These are phyloP conservation scores for Glaucopsyche alexis DNA, from an alignment of 2,888 invertebrate species.

Conservation along the genomic window DNA sequence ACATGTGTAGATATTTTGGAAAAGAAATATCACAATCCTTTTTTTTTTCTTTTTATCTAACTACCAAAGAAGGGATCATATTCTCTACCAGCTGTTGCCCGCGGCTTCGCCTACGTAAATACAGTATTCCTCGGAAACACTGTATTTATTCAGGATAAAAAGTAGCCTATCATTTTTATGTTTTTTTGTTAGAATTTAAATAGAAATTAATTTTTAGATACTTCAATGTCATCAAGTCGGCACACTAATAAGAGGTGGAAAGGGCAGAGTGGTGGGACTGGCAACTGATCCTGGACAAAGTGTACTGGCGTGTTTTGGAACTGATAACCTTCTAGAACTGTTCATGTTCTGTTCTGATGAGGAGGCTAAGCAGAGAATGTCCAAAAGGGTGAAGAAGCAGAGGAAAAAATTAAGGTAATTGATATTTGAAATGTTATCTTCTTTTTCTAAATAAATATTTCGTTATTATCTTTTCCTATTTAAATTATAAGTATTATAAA, in stretches of 20 bases:
- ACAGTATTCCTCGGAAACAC: no score
- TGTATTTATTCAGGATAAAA: no score
- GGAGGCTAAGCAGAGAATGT: constrained; percentile 84
- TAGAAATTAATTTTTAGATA: constrained; percentile 47
- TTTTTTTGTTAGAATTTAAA: background rate
- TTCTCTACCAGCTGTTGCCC: no score
- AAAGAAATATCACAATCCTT: no score
- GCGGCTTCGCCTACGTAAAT: no score
- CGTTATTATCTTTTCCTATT: no score
- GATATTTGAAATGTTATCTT: constrained; percentile 22
- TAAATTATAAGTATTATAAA: no score
- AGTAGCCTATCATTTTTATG: no score
- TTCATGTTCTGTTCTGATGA: constrained; percentile 89
- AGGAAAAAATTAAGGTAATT: constrained; percentile 79
- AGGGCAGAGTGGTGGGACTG: constrained; percentile 89
- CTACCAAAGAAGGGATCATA: no score
- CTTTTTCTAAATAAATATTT: no score
- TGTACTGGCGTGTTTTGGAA: constrained; percentile 90
- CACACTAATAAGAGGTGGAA: constrained; percentile 87
- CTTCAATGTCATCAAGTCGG: constrained; percentile 89
- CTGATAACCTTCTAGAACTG: constrained; percentile 89
- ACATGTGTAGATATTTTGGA: no score
- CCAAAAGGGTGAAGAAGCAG: constrained; percentile 89
- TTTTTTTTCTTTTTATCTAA: no score
- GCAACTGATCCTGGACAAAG: constrained; percentile 85